Conservation (phyloP, 64 coral and sea anemone genomes). For the Montipora cactus region DNA sequence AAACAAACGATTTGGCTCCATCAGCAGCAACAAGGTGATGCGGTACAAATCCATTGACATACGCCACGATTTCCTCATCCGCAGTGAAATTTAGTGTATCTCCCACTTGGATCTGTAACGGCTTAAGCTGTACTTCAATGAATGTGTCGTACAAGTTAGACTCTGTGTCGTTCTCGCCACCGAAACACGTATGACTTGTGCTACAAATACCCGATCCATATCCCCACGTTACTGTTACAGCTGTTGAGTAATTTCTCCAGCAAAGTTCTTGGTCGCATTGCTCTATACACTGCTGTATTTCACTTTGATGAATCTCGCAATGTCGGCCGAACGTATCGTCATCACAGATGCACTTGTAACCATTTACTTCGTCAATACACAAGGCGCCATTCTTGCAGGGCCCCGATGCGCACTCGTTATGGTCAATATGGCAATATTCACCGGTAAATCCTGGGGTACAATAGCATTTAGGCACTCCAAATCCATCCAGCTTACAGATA, state of each 20-base stretch:
- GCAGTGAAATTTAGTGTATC: slow-evolving; percentile 92
- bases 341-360: slow-evolving; percentile 82
- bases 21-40: slow-evolving; percentile 63
- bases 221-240: slow-evolving; percentile 74
- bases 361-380: slow-evolving; percentile 90
- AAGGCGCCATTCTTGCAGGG: slow-evolving; percentile 90
- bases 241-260: slow-evolving; percentile 80
- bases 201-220: slow-evolving; percentile 92
- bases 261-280: slow-evolving; percentile 82
- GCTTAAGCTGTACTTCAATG: slow-evolving; percentile 90
- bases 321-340: slow-evolving; percentile 81
- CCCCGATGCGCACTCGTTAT: slow-evolving; percentile 86
- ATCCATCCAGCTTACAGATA: slow-evolving; percentile 63
- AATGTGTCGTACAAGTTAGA: slow-evolving; percentile 70
- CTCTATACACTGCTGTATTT: slow-evolving; percentile 74
- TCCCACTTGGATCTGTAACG: slow-evolving; percentile 91
- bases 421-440: slow-evolving; percentile 78
- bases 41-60: slow-evolving; percentile 80
- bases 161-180: slow-evolving; percentile 62
- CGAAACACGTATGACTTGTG: slow-evolving; percentile 90
- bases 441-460: slow-evolving; percentile 89
- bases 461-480: slow-evolving; percentile 64
- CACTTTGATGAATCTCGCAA: slow-evolving; percentile 79
- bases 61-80: slow-evolving; percentile 80
- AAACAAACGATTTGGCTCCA: slow-evolving; percentile 66